Percentiles rank a stretch among this genome's conserved stretches.
Evolutionary conservation across 1,140 invertebrate genomes (phyloP).

Genomic region (Halotydeus destructor): DNA sequence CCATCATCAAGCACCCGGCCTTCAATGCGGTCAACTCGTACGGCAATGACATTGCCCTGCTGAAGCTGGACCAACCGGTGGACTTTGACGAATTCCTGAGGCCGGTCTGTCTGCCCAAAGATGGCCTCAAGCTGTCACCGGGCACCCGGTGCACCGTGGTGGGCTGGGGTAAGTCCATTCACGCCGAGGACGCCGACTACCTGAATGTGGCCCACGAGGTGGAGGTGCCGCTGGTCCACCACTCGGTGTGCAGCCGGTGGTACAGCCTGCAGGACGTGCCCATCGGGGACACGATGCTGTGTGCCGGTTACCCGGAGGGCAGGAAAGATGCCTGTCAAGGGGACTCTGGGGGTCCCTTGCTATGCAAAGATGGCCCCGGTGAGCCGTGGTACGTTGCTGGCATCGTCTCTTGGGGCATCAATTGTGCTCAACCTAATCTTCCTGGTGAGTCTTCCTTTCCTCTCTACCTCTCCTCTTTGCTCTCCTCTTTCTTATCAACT

Average conservation of each 20-base stretch:
- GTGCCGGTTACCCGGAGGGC: slow-evolving; percentile 14
- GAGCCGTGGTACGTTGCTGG: slow-evolving; percentile 30
- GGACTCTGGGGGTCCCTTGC: slow-evolving; percentile 21
- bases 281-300: slow-evolving; percentile 17
- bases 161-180: slow-evolving; percentile 19
- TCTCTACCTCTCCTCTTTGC: background rate
- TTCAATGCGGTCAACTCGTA: slow-evolving; percentile 17
- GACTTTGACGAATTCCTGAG: slow-evolving; percentile 52
- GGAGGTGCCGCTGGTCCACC: slow-evolving; percentile 19
- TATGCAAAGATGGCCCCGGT: slow-evolving; percentile 12
- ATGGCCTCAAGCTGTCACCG: background rate
- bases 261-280: slow-evolving; percentile 16
- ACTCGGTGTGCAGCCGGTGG: slow-evolving; percentile 17
- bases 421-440: slow-evolving; percentile 20
- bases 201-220: slow-evolving; percentile 19
- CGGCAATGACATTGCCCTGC: slow-evolving; percentile 34
- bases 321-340: slow-evolving; percentile 15
- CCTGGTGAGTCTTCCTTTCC: slow-evolving; percentile 13
- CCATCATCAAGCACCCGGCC: slow-evolving; percentile 16
- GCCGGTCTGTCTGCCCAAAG: slow-evolving; percentile 49
- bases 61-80: slow-evolving; percentile 59
- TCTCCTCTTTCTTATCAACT: background rate
- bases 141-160: slow-evolving; percentile 17
- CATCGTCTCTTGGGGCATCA: slow-evolving; percentile 21
- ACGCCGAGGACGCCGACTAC: slow-evolving; percentile 20